Evolutionary conservation across 1,140 invertebrate genomes (phyloP).

Genomic region (Drosophila persimilis): DNA sequence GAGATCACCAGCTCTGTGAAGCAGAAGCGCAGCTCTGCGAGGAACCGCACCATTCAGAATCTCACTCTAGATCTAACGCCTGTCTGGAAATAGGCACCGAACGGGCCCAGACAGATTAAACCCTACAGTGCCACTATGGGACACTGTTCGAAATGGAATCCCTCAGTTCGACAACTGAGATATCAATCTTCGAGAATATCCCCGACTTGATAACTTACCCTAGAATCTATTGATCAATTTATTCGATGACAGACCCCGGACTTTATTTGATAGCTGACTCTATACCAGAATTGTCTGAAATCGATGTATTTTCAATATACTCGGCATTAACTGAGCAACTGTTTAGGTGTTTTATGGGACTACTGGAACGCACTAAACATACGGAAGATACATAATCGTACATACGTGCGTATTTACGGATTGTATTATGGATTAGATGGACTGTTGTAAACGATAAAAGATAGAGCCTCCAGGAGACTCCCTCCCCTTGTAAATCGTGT

Average conservation of each 20-base stretch:
- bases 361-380: conserved; percentile 14
- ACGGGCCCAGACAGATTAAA: not conserved
- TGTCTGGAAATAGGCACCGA: conserved; percentile 85
- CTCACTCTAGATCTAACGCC: conserved; percentile 92
- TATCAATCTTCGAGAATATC: no score
- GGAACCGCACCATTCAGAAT: conserved; percentile 91
- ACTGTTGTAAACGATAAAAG: conserved; percentile 60
- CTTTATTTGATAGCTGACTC: conserved; percentile 30
- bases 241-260: conserved; percentile 26
- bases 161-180: conserved; percentile 16
- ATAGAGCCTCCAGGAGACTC: conserved; percentile 24
- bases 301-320: conserved; percentile 2
- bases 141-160: not conserved
- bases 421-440: conserved; percentile 51
- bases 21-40: conserved; percentile 89
- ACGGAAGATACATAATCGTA: not conserved
- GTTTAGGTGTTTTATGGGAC: conserved; percentile 19
- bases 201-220: no score
- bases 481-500: conserved; percentile 55
- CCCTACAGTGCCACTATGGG: conserved; percentile 12
- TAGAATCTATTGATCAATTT: conserved; percentile 7
- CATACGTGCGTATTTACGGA: conserved; percentile 17
- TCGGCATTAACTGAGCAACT: no score
- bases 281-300: conserved; percentile 1
- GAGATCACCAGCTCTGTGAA: conserved; percentile 95